These are phyloP conservation scores for Cherax quadricarinatus DNA, from an alignment of 1,140 invertebrate species.

Conservation along the genomic window DNA sequence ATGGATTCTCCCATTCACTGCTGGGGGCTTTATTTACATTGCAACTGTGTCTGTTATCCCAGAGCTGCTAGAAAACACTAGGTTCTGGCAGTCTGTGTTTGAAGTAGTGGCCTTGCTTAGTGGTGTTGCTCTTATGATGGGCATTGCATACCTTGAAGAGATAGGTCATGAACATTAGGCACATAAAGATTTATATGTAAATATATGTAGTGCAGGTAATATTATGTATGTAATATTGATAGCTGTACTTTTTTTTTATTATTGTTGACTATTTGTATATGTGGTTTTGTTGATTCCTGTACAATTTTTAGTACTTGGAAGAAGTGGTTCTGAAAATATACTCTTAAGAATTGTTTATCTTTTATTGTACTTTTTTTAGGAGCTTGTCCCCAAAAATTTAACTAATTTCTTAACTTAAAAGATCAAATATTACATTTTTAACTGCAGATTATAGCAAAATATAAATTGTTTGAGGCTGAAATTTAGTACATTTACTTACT, in stretches of 20 bases:
- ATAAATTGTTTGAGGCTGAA: too few species aligned
- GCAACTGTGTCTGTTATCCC: conserved; percentile 98
- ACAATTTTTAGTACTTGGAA: background rate
- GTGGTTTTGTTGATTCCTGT: background rate
- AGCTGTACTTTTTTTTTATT: background rate
- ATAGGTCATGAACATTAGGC: conserved; percentile 57
- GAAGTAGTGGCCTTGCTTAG: conserved; percentile 89
- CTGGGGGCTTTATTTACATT: conserved; percentile 98
- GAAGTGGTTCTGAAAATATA: background rate
- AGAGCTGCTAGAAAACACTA: conserved; percentile 91
- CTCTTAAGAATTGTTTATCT: background rate
- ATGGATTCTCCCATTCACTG: conserved; percentile 96
- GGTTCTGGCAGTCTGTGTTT: conserved; percentile 89
- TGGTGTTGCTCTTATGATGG: conserved; percentile 94
- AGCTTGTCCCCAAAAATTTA: too few species aligned
- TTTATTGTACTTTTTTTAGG: too few species aligned
- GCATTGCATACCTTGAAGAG: conserved; percentile 89
- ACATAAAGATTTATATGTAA: background rate
- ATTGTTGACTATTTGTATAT: background rate
- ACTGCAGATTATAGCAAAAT: too few species aligned
- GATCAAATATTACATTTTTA: too few species aligned
- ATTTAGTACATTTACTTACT: too few species aligned
- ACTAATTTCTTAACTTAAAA: too few species aligned
- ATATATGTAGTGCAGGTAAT: background rate
- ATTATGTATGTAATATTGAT: background rate